Conservation (phyloP, 2,797 vertebrate genomes). For the Botia almorhae region DNA sequence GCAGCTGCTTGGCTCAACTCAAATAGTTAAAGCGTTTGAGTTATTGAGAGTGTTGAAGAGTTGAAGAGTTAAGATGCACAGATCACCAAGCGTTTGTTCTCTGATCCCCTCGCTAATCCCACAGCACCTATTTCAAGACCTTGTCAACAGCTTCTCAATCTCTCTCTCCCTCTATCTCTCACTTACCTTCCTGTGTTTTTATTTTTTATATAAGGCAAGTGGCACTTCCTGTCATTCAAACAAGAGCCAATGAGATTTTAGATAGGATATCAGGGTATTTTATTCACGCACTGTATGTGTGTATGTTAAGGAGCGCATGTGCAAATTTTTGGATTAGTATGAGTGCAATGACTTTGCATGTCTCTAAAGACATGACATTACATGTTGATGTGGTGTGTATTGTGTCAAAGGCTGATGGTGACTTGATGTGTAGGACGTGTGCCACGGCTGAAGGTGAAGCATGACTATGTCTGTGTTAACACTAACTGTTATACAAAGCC, state of each 20-base stretch:
- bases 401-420: slow-evolving; percentile 39
- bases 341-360: slow-evolving; percentile 22
- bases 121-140: slow-evolving; percentile 50
- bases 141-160: slow-evolving; percentile 51
- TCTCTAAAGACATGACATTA: slow-evolving; percentile 32
- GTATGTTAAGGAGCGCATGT: slow-evolving; percentile 12
- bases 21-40: slow-evolving; percentile 72
- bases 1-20: slow-evolving; percentile 56
- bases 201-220: background rate
- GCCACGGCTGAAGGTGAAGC: slow-evolving; percentile 56
- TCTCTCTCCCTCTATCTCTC: background rate
- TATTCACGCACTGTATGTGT: background rate
- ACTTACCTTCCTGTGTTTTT: slow-evolving; percentile 20
- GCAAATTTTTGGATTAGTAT: slow-evolving; percentile 44
- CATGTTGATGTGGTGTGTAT: slow-evolving; percentile 6
- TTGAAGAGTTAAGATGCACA: slow-evolving; percentile 60
- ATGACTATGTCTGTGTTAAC: slow-evolving; percentile 57
- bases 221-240: background rate
- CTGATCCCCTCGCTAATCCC: slow-evolving; percentile 43
- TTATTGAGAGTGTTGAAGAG: slow-evolving; percentile 50
- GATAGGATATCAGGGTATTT: slow-evolving; percentile 29
- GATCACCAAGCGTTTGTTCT: slow-evolving; percentile 64
- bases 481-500: slow-evolving; percentile 15
- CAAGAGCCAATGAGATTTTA: slow-evolving; percentile 4
- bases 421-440: slow-evolving; percentile 47